phyloP scores from a whole-genome alignment of 2,113 vertebrate genomes.

The Poecile atricapillus region DNA sequence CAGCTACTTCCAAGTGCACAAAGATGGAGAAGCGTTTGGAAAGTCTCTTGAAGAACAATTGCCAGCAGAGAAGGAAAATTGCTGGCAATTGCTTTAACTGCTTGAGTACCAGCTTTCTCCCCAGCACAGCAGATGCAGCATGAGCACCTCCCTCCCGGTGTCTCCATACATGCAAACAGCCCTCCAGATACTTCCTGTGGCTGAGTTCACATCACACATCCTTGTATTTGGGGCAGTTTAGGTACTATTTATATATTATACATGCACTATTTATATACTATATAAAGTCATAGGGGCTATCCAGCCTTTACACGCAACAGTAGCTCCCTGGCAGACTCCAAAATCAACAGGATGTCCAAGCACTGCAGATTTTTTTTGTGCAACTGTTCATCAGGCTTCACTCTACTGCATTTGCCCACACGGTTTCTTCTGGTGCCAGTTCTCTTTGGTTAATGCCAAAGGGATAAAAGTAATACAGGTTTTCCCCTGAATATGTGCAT shows the following conservation, averaged over 20 bases:
- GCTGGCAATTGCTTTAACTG: neutral
- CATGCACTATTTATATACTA: no score
- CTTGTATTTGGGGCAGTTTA: neutral
- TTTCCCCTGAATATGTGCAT: neutral
- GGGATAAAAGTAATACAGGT: neutral
- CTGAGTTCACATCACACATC: neutral
- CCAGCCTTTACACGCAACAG: neutral
- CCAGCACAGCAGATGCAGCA: neutral
- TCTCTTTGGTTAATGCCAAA: neutral
- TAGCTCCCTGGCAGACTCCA: neutral
- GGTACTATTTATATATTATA: neutral
- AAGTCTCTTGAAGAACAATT: neutral
- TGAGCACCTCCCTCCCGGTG: neutral
- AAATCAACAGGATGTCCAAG: neutral
- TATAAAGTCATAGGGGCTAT: neutral
- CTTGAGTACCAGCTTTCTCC: neutral
- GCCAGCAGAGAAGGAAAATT: neutral
- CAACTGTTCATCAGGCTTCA: neutral
- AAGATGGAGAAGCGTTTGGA: neutral
- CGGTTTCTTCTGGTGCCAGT: neutral
- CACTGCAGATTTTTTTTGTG: neutral
- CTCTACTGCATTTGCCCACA: neutral
- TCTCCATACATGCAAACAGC: neutral
- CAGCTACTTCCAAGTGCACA: neutral
- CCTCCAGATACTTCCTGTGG: neutral